phyloP scores from a whole-genome alignment of 2,888 invertebrate genomes.

The Drosophila monieri region DNA sequence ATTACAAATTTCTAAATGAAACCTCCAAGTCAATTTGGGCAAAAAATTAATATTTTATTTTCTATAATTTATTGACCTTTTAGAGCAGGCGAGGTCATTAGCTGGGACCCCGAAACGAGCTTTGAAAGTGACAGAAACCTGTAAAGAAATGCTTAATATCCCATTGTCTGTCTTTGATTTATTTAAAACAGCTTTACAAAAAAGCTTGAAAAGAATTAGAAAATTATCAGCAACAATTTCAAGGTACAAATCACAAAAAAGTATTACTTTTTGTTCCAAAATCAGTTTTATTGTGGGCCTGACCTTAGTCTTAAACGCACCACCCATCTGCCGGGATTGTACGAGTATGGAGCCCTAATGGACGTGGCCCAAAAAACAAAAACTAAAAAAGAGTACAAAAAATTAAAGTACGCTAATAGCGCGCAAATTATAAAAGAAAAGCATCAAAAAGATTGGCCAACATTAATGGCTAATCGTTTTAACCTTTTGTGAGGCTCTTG shows the following conservation, averaged over 20 bases:
- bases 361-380: conserved; percentile 58
- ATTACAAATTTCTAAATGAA: background rate
- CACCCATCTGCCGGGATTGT: conserved; percentile 12
- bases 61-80: conserved; percentile 27
- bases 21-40: background rate
- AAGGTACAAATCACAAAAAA: background rate
- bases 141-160: background rate
- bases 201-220: background rate
- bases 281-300: conserved; percentile 3
- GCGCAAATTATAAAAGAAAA: conserved; percentile 66
- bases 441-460: conserved; percentile 64
- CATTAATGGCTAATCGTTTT: conserved; percentile 69
- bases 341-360: conserved; percentile 20
- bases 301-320: conserved; percentile 10
- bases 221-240: background rate
- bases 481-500: conserved; percentile 47
- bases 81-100: conserved; percentile 22
- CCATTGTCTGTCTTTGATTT: background rate
- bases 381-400: conserved; percentile 5
- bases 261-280: background rate
- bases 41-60: conserved; percentile 26
- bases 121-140: conserved; percentile 11
- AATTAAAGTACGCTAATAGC: conserved; percentile 56
- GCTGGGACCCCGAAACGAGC: conserved; percentile 4
- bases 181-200: background rate